Evolutionary conservation across 1,140 invertebrate genomes (phyloP), one percentile per base, ranked within the genome.

Genomic region (Diachasma alloeum): DNA sequence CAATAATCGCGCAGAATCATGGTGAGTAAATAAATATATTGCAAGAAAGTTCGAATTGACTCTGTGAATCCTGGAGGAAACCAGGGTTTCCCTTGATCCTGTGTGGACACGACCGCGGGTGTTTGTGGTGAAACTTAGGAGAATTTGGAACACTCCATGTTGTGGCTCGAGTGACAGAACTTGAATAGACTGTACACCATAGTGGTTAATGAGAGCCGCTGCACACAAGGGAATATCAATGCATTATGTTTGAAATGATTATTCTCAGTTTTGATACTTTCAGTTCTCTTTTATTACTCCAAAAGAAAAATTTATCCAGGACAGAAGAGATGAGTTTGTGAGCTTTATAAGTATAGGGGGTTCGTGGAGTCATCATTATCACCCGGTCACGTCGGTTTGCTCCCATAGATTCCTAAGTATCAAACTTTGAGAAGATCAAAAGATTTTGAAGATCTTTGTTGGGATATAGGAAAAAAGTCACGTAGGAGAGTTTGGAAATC

Each of bases 1-100:
- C 85, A 81, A 87, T 89, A 83, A 86, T 89, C 82, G 87, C 88
- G 83, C 88, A 89, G 83, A 84, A 84, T 80, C 73, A 78, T 82
- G 88, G 88, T 90, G 88, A 90, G 87, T 89, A 89, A 86, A 85
- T 78, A 83, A 79, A 72, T 72, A 79, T 72, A 66, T 59, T 46
- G 36, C 69, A 44, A 77, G 15, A 37, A 39, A 39, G 31, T 37
- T 37, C 11, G 31, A 42, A 68, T 17, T 68, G 36, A 37, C 66
- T 3, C 13, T 39, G 24, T 31, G 66, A 68, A 68, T 31, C 36
- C 26, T 31, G 59, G 59, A 63, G 24, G 10, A 15, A 24, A 26
- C 6, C 6, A 15, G 59, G 24, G 59, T 63, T 17, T 15, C 15
- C 59, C 19, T 63, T 63, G 59, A 63, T 63, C 19, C 59, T 63